Conservation (phyloP, 2,113 vertebrate species). For the Cyanocitta stelleri region DNA sequence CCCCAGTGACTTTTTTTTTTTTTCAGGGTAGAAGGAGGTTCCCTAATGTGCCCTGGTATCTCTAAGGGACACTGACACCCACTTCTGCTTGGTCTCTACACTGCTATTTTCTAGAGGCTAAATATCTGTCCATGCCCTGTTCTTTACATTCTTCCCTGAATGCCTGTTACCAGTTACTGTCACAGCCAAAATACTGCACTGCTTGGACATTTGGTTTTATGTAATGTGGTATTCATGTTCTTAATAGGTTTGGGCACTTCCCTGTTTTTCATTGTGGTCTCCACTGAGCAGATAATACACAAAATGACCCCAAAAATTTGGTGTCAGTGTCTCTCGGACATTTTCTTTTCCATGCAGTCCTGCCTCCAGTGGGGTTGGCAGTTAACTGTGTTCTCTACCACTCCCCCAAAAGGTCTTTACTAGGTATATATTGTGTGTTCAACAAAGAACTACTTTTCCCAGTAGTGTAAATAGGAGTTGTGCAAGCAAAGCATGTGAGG, state of each 20-base stretch:
- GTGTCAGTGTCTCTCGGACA: not conserved
- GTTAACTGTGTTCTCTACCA: not conserved
- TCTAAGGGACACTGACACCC: rapidly evolving
- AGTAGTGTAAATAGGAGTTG: not conserved
- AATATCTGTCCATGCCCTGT: not conserved
- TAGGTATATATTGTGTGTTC: not conserved
- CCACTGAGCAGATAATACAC: not conserved
- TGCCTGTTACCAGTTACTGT: not conserved
- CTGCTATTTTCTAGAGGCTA: not conserved
- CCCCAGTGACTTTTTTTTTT: not conserved
- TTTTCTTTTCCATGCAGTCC: not conserved
- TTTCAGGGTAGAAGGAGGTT: not conserved
- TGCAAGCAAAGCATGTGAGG: not conserved
- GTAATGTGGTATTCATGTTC: not conserved
- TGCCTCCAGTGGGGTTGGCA: not conserved
- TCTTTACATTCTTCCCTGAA: not conserved
- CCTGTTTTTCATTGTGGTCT: not conserved
- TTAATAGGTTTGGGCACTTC: not conserved
- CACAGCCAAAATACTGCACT: not conserved
- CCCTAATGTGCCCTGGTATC: not conserved
- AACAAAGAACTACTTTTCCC: not conserved
- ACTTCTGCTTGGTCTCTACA: not conserved
- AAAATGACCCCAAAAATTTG: not conserved
- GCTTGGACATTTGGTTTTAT: not conserved
- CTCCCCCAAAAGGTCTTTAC: not conserved